Evolutionary conservation across 1,140 invertebrate species (phyloP).

Genomic region (Cydia amplana): DNA sequence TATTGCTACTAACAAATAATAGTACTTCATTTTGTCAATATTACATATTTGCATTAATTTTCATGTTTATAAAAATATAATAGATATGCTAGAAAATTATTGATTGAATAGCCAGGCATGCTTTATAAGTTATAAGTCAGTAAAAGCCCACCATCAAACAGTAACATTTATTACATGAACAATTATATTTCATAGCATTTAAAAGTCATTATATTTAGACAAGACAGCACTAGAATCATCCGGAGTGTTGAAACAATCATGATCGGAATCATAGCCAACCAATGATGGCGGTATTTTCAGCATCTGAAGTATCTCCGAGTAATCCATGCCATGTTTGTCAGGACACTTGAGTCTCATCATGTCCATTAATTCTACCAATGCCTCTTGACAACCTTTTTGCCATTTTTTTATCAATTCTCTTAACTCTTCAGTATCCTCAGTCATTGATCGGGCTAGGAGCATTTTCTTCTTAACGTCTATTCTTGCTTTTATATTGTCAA

Average conservation of each 20-base stretch:
- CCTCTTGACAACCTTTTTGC: slow-evolving; percentile 71
- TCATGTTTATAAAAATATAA: no score
- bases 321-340: slow-evolving; percentile 65
- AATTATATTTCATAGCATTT: slow-evolving; percentile 32
- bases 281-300: slow-evolving; percentile 67
- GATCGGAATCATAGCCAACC: slow-evolving; percentile 69
- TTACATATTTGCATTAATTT: no score
- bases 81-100: no score
- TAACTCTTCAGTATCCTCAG: slow-evolving; percentile 62
- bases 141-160: not conserved
- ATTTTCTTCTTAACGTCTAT: slow-evolving; percentile 68
- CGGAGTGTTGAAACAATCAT: slow-evolving; percentile 67
- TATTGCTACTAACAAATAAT: no score
- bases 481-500: slow-evolving; percentile 61
- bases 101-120: no score
- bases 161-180: slow-evolving; percentile 26
- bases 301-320: slow-evolving; percentile 63
- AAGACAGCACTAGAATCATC: slow-evolving; percentile 60
- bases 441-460: slow-evolving; percentile 59
- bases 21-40: no score
- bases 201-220: slow-evolving; percentile 53
- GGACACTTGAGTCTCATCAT: slow-evolving; percentile 67
- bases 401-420: slow-evolving; percentile 69
- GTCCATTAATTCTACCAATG: slow-evolving; percentile 64
- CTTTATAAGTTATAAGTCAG: no score